phyloP scores from a whole-genome alignment of 2,888 invertebrate species.

The Kuschelorhynchus macadamiae region DNA sequence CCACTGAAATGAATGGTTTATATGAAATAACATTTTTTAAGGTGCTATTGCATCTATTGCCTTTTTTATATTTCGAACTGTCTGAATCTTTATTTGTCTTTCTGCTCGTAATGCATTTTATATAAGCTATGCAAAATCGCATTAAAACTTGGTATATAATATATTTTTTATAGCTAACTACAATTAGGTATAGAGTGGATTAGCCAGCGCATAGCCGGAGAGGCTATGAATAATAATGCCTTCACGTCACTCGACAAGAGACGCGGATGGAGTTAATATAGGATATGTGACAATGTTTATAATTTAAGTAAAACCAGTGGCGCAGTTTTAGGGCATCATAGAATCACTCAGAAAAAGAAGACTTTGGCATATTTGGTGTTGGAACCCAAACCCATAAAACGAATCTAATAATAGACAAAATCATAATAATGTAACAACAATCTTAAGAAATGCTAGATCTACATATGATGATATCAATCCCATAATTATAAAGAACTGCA shows the following conservation, averaged over 20 bases:
- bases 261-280: conserved; percentile 26
- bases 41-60: no score
- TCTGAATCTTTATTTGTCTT: not conserved
- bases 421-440: no score
- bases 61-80: no score
- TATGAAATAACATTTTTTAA: no score
- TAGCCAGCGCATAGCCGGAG: conserved; percentile 30
- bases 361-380: not conserved
- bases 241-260: conserved; percentile 22
- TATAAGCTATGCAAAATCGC: not conserved
- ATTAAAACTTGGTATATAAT: not conserved
- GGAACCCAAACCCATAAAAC: no score
- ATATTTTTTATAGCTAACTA: conserved; percentile 41
- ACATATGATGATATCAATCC: no score
- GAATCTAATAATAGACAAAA: no score
- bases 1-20: not conserved
- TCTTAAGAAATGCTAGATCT: not conserved
- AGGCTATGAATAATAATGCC: conserved; percentile 40
- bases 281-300: conserved; percentile 42
- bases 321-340: conserved; percentile 3
- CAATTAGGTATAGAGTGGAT: conserved; percentile 25
- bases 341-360: not conserved
- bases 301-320: conserved; percentile 31
- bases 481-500: no score
- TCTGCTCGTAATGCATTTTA: not conserved